Evolutionary conservation across 2,113 vertebrate genomes (phyloP).

Genomic region (Thermophis baileyi): DNA sequence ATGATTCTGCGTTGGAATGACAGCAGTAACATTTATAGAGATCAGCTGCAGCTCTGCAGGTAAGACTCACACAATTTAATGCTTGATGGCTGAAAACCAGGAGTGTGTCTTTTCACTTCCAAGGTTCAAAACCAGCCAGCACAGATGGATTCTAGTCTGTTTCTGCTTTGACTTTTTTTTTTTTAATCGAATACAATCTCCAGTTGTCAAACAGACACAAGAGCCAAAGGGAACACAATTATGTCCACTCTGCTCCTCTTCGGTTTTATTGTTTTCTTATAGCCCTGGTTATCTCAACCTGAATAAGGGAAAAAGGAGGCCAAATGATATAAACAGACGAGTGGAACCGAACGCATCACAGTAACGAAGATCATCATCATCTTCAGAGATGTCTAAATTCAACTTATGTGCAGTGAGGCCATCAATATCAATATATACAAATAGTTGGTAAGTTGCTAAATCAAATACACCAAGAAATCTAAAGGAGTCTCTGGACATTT

Average conservation of each 20-base stretch:
- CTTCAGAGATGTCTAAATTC: background rate
- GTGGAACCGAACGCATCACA: background rate
- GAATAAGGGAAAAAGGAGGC: background rate
- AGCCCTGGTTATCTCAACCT: background rate
- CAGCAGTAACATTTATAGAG: background rate
- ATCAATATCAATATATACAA: background rate
- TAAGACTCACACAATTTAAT: background rate
- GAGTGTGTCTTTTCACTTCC: background rate
- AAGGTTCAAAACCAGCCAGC: background rate
- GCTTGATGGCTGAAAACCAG: slow-evolving; percentile 4
- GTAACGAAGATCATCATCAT: background rate
- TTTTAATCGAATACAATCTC: background rate
- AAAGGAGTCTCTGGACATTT: background rate
- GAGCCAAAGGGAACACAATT: background rate
- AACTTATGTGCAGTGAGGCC: background rate
- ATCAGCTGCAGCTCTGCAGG: background rate
- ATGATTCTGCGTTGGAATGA: background rate
- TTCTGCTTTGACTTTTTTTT: background rate
- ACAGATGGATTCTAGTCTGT: background rate
- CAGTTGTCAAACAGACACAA: background rate
- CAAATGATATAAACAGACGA: background rate
- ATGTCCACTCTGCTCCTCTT: background rate
- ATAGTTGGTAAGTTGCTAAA: background rate
- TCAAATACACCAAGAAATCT: background rate
- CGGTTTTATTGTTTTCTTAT: background rate